phyloP scores from a whole-genome alignment of 2,888 invertebrate genomes.

The Leptinotarsa rubiginosa region DNA sequence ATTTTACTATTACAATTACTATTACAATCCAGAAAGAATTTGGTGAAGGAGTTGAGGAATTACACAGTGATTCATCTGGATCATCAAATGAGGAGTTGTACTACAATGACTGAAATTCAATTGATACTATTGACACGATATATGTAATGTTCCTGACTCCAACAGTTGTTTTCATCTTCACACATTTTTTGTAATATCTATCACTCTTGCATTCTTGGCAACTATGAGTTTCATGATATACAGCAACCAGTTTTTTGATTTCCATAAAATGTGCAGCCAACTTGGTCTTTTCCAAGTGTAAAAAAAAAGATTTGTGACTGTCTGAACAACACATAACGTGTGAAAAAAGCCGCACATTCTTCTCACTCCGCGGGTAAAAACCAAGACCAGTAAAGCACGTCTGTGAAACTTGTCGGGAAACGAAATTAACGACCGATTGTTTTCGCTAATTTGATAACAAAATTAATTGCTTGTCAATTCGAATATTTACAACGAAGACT shows the following conservation, averaged over 20 bases:
- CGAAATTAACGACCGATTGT: conserved; percentile 61
- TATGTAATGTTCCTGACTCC: too few species aligned
- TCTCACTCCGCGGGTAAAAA: conserved; percentile 35
- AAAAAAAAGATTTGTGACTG: neutral
- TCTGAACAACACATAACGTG: neutral
- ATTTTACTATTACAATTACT: too few species aligned
- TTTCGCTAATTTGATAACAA: conserved; percentile 64
- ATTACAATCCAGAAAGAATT: too few species aligned
- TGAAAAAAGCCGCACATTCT: conserved; percentile 33
- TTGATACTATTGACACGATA: too few species aligned
- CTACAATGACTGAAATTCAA: too few species aligned
- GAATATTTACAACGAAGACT: conserved; percentile 62
- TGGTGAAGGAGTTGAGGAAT: too few species aligned
- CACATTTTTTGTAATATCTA: too few species aligned
- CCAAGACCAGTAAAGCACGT: conserved; percentile 48
- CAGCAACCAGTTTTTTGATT: neutral
- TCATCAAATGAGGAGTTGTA: too few species aligned
- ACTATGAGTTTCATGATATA: neutral
- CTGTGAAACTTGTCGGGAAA: conserved; percentile 47
- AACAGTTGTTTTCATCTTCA: too few species aligned
- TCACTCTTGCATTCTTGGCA: too few species aligned
- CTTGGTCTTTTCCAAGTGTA: neutral
- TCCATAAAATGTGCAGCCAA: neutral
- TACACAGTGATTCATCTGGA: too few species aligned
- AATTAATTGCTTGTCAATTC: conserved; percentile 64